These are phyloP conservation scores for Kryphioiulus occultus DNA, from an alignment of 2,888 invertebrate species.

Conservation along the genomic window DNA sequence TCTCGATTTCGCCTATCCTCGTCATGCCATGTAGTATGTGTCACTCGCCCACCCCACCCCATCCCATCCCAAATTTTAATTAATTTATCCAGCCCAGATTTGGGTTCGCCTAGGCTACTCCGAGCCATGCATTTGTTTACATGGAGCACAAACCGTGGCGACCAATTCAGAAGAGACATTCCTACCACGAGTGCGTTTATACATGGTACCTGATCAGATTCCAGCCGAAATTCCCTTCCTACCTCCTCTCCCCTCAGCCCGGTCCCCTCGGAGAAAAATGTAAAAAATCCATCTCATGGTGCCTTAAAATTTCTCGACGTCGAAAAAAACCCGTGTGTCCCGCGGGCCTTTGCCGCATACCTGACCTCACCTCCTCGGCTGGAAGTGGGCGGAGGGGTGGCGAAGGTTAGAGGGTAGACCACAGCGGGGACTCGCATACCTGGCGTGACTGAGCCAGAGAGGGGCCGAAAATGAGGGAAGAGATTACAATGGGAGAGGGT, in stretches of 20 bases:
- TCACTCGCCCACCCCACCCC: no score
- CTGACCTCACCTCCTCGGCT: neutral
- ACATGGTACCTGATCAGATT: neutral
- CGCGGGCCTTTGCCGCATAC: neutral
- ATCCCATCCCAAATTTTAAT: no score
- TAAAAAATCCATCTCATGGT: neutral
- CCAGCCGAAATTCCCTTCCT: neutral
- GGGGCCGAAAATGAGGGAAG: neutral
- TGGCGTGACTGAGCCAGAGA: neutral
- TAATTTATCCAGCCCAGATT: no score
- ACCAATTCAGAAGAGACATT: neutral
- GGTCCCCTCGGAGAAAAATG: neutral
- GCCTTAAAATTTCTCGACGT: conserved; percentile 23
- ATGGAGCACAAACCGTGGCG: neutral
- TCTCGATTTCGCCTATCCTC: no score
- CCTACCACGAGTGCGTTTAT: neutral
- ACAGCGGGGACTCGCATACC: conserved; percentile 11
- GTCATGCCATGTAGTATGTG: no score
- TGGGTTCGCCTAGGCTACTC: no score
- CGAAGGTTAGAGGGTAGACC: conserved; percentile 23
- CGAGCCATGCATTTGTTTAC: no score
- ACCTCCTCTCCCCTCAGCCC: neutral
- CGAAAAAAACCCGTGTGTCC: neutral
- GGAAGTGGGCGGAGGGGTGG: neutral
- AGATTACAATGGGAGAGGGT: conserved; percentile 8